Evolutionary conservation across 1,140 invertebrate species (phyloP).

Genomic region (Phymastichus coffea): DNA sequence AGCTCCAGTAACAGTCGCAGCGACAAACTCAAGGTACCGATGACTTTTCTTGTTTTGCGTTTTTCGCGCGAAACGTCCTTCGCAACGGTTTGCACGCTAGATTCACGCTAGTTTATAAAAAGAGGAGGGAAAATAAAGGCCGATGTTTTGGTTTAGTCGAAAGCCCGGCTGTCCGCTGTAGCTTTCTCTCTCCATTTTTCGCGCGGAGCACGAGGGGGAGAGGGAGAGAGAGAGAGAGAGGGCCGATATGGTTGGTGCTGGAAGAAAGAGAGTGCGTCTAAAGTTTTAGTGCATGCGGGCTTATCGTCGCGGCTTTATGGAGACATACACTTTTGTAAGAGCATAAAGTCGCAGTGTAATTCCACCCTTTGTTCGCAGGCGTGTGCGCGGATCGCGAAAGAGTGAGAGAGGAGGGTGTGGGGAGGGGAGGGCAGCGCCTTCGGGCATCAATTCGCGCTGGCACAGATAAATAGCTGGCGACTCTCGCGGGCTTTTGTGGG

Average conservation of each 20-base stretch:
- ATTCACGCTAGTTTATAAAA: too few species aligned
- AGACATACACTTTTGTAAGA: conserved; percentile 27
- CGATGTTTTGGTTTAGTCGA: too few species aligned
- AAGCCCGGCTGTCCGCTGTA: too few species aligned
- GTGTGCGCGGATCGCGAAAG: conserved; percentile 17
- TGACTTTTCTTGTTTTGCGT: too few species aligned
- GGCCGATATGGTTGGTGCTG: too few species aligned
- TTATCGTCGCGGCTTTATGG: conserved; percentile 25
- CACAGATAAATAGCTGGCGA: conserved; percentile 22
- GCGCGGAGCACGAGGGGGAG: background rate
- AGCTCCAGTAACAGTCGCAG: too few species aligned
- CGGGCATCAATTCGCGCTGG: conserved; percentile 22
- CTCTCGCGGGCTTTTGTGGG: conserved; percentile 11
- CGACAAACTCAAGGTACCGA: too few species aligned
- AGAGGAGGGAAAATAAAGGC: too few species aligned
- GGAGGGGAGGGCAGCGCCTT: too few species aligned
- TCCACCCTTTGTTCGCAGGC: conserved; percentile 22
- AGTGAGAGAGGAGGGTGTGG: too few species aligned
- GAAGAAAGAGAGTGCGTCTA: conserved; percentile 10
- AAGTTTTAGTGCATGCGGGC: conserved; percentile 26
- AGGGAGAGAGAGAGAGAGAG: background rate
- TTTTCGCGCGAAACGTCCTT: too few species aligned
- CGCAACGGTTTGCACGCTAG: too few species aligned
- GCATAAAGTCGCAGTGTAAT: conserved; percentile 25
- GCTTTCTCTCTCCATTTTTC: conserved; percentile 18